These are phyloP conservation scores for Enteromius treurensis DNA, from an alignment of 2,797 vertebrate species.

Conservation along the genomic window DNA sequence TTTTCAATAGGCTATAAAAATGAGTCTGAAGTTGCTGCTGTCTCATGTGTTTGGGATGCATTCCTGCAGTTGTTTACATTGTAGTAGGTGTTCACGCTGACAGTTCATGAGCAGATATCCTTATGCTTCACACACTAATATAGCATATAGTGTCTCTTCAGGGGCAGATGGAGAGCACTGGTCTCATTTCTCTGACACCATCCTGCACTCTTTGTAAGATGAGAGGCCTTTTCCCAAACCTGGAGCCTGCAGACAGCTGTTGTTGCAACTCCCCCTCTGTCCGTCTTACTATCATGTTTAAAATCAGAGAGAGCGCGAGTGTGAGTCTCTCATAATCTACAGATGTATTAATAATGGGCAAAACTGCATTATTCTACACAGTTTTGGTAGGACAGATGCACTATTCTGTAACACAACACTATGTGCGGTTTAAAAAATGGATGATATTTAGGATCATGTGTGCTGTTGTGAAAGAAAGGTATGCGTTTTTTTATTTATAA, in stretches of 20 bases:
- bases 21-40: neutral
- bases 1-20: neutral
- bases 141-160: conserved; percentile 15
- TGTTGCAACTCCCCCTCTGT: conserved; percentile 31
- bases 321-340: too few relatives aligned
- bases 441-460: neutral
- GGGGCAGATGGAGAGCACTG: conserved; percentile 22
- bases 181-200: conserved; percentile 50
- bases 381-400: neutral
- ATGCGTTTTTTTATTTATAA: neutral
- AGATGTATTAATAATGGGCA: neutral
- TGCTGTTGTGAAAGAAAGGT: neutral
- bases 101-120: neutral
- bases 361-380: neutral
- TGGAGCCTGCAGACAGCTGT: conserved; percentile 47
- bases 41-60: neutral
- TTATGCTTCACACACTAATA: conserved; percentile 26
- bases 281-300: neutral
- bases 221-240: conserved; percentile 52
- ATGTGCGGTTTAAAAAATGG: neutral
- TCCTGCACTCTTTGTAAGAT: conserved; percentile 52
- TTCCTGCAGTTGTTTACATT: neutral
- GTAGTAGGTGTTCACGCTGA: neutral
- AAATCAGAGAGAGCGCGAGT: conserved; percentile 10
- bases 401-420: neutral